Conservation (phyloP, 2,888 invertebrate species). For the Rhimphoctona megacephalus region DNA sequence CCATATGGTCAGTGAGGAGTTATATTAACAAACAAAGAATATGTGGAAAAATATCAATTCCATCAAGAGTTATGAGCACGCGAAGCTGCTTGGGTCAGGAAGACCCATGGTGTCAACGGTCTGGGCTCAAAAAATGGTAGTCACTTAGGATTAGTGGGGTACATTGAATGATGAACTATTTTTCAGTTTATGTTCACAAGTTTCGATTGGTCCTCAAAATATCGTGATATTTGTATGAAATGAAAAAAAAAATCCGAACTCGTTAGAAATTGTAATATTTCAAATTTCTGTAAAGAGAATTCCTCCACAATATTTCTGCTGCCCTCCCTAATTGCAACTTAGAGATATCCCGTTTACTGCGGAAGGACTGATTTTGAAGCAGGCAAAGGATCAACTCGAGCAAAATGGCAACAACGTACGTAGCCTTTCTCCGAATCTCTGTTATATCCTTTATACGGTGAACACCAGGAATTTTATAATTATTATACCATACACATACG, state of each 20-base stretch:
- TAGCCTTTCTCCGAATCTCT: background rate
- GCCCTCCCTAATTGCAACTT: background rate
- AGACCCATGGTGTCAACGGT: too few species aligned
- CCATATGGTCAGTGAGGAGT: too few species aligned
- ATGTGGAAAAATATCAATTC: too few species aligned
- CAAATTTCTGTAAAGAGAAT: background rate
- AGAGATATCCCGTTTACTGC: background rate
- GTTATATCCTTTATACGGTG: slow-evolving; percentile 13
- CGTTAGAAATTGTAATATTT: background rate
- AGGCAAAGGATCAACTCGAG: background rate
- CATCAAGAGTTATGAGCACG: too few species aligned
- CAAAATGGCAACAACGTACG: slow-evolving; percentile 33
- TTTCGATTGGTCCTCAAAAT: background rate
- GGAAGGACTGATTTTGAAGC: background rate
- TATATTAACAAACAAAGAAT: too few species aligned
- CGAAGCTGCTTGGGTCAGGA: too few species aligned
- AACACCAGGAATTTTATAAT: slow-evolving; percentile 62
- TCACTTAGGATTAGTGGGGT: too few species aligned
- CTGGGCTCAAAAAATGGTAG: too few species aligned
- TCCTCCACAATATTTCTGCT: background rate
- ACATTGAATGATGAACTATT: too few species aligned
- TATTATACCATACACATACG: slow-evolving; percentile 47
- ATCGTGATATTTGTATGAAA: background rate
- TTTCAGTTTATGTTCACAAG: background rate
- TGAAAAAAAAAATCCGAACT: background rate